Base-by-base conservation (phyloP, 2,797 vertebrate species). In the Crenichthys baileyi region DNA sequence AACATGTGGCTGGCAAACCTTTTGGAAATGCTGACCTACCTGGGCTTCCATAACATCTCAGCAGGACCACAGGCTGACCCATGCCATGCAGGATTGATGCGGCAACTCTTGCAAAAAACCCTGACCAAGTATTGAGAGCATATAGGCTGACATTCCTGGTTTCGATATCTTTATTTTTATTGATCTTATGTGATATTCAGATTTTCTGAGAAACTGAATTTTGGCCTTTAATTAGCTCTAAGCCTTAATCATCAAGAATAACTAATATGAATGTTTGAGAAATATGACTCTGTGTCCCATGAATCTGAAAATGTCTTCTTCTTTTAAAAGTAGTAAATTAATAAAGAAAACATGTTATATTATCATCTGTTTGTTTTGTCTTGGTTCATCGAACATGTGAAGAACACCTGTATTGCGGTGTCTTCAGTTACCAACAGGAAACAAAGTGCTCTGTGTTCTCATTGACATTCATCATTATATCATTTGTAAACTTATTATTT, bases 401-500 rank as follows among this genome's bases (percentile, higher is more conserved):
- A 8, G 2, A 31, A 75, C 70, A 1, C 67, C 24, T 12, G 3
- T 51, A 1, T 20, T 74, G 26, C 77, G 70, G 75, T 12, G 50
- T 79, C 60, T 72, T 55, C 24, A 56, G 55, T 51, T 46, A 83
- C 46, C 36, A 53, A 81, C 44, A 61, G 13, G 18, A 83, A 78
- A 80, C 24, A 60, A 22, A 70, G 39, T 79, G 44, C 44, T 77
- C 31, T 73, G 58, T 26, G 67, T 78, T 58, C 51, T 72, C 65
- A 83, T 26, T 79, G 72, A 75, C 68, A 75, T 77, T 87, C 36
- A 78, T 85, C 68, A 79, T 31, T 79, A 61, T 76, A 15, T 81
- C 18, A 26, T 73, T 76, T 88, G 81, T 60, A 55, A 73, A 70
- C 41, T 80, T 70, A 44, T 12, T 81, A 85, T 89, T 79, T 85